A percentile compares a stretch with the other conserved stretches of the same genome.
phyloP scores from a whole-genome alignment of 2,113 vertebrate species.

The Nibea coibor region DNA sequence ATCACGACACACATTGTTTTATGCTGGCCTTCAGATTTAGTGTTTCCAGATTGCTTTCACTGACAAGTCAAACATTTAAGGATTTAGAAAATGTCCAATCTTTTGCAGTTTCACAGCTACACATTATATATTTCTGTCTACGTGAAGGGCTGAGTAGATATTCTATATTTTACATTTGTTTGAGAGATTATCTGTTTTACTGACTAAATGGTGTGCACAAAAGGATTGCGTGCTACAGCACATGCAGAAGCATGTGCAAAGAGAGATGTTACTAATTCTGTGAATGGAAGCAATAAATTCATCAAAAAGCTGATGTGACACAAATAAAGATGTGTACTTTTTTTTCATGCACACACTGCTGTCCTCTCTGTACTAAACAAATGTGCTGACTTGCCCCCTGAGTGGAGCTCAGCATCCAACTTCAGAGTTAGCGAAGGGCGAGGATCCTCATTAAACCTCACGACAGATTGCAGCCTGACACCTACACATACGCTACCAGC shows the following conservation, averaged over 20 bases:
- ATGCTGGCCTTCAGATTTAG: neutral
- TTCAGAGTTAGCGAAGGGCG: slow-evolving; percentile 35
- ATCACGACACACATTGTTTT: slow-evolving; percentile 28
- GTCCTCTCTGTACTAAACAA: slow-evolving; percentile 22
- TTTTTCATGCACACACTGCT: neutral
- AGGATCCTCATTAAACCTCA: slow-evolving; percentile 74
- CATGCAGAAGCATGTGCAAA: neutral
- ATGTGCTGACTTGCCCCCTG: slow-evolving; percentile 53
- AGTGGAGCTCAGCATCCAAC: slow-evolving; percentile 27
- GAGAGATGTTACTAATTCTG: neutral
- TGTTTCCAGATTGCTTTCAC: neutral
- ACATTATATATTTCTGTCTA: neutral
- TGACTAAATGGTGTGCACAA: neutral
- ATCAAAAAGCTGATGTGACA: slow-evolving; percentile 11
- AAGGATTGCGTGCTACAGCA: neutral
- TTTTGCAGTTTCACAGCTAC: neutral
- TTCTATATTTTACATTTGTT: neutral
- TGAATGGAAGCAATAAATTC: neutral
- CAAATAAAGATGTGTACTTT: slow-evolving; percentile 9
- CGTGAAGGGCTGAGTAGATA: neutral
- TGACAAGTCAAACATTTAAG: neutral
- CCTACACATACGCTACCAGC: slow-evolving; percentile 80
- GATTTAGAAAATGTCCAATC: neutral
- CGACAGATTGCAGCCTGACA: slow-evolving; percentile 79
- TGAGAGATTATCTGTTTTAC: neutral